These are phyloP conservation scores for Anhinga anhinga DNA, from an alignment of 2,113 vertebrate species.

Conservation along the genomic window DNA sequence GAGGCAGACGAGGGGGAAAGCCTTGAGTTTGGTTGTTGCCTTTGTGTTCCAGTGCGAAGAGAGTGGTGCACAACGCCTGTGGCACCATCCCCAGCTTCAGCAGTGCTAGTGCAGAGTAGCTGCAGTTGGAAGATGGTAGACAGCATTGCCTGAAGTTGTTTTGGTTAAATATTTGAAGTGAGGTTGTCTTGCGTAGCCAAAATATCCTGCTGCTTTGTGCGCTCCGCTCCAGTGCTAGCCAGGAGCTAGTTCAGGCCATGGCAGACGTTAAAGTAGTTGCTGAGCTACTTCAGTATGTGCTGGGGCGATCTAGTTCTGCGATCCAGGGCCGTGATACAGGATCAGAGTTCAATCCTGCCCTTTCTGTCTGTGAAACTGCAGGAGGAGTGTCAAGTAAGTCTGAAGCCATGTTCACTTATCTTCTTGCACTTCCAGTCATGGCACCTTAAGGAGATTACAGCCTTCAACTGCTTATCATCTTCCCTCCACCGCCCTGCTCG, in stretches of 20 bases:
- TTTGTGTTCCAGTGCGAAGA: background rate
- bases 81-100: background rate
- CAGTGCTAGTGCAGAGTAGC: background rate
- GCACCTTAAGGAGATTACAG: background rate
- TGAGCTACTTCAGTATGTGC: background rate
- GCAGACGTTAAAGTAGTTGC: background rate
- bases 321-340: background rate
- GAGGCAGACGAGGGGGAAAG: background rate
- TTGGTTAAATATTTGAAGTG: background rate
- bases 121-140: background rate
- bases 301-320: background rate
- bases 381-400: background rate
- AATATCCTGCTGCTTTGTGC: background rate
- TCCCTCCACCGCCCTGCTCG: accelerated
- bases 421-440: background rate
- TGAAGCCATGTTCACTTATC: background rate
- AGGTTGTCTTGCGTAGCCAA: background rate
- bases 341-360: background rate
- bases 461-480: background rate
- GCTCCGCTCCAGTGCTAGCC: background rate
- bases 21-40: background rate
- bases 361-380: background rate
- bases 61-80: background rate
- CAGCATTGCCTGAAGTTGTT: background rate
- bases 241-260: background rate